Base-by-base conservation (phyloP, 2,888 invertebrate genomes). In the Cenopis cana region DNA sequence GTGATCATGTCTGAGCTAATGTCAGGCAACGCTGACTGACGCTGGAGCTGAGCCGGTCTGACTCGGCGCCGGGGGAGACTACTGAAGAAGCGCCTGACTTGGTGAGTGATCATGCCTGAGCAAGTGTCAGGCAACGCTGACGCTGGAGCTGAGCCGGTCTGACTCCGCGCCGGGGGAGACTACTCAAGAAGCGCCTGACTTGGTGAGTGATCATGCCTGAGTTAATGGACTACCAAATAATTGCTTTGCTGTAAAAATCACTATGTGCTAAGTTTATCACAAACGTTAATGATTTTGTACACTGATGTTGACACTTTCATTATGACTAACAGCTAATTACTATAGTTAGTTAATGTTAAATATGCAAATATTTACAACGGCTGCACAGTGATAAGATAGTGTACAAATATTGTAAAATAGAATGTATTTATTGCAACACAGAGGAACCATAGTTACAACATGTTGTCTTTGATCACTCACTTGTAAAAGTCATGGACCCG, bases 101-200 rank as follows among this genome's bases (percentile, higher is more conserved):
- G 24, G 24, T 24, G 24, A 24, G 24, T 24, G 24, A 24, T 24
- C 24, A 24, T 24, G 24, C 24, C 24, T 24, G 24, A 24, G 24
- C 24, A 3, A 24, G 4, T 24, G 4, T 24, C 24, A 24, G 24
- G 24, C 24, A 24, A 24, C 96, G 17, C n/a, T n/a, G 8, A 20
- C 96, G 46, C 85, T 97, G 60, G 97, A 97, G 78, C 95, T 97
- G 9, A 97, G 97, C 65, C 69, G 97, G 94, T 64, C 77, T 9
- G 80, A 77, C 9, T 76, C 82, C 0, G 85, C 82, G 20, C 78
- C 74, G 20, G 80, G 82, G 2, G 79, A 79, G 9, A 76, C 83
- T 33, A 49, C 49, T 1, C 49, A 50, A 10, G 49, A 61, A 5
- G 49, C 17, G 2, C 61, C 61, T 29, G 61, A 49, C 20, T 50